These are phyloP conservation scores for Drosophila monieri DNA, from an alignment of 2,888 invertebrate genomes.

Conservation along the genomic window DNA sequence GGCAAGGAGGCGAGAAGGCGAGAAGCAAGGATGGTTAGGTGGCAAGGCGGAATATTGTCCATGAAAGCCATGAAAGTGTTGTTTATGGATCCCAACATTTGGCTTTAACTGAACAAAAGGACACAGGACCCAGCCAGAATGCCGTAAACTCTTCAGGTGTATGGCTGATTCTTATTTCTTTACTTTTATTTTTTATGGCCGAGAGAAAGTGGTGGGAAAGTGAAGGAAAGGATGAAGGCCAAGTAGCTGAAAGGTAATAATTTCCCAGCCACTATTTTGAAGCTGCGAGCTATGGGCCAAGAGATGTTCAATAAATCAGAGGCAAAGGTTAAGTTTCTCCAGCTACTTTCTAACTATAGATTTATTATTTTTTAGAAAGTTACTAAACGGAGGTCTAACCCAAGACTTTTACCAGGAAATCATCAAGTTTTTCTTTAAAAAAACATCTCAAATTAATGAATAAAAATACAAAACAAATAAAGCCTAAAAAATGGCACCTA, in stretches of 20 bases:
- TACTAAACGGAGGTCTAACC: no score
- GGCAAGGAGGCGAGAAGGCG: background rate
- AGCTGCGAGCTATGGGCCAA: conserved; percentile 12
- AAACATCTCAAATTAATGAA: no score
- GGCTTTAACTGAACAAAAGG: conserved; percentile 34
- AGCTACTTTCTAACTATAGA: background rate
- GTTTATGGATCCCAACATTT: conserved; percentile 48
- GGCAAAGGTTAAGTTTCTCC: background rate
- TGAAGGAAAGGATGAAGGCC: background rate
- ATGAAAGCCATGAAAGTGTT: conserved; percentile 56
- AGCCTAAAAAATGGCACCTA: background rate
- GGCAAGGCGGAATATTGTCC: conserved; percentile 29
- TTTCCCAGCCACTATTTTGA: conserved; percentile 34
- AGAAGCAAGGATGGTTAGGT: background rate
- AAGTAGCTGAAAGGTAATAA: conserved; percentile 9
- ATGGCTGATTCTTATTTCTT: conserved; percentile 8
- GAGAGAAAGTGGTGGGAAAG: background rate
- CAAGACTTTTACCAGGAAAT: no score
- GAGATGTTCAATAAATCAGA: conserved; percentile 30
- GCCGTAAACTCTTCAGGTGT: conserved; percentile 52
- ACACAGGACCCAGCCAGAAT: conserved; percentile 10
- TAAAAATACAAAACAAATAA: no score
- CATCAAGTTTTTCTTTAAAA: no score
- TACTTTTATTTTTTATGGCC: background rate
- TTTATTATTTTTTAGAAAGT: background rate